phyloP scores from a whole-genome alignment of 1,140 invertebrate genomes.

The Hestina assimilis region DNA sequence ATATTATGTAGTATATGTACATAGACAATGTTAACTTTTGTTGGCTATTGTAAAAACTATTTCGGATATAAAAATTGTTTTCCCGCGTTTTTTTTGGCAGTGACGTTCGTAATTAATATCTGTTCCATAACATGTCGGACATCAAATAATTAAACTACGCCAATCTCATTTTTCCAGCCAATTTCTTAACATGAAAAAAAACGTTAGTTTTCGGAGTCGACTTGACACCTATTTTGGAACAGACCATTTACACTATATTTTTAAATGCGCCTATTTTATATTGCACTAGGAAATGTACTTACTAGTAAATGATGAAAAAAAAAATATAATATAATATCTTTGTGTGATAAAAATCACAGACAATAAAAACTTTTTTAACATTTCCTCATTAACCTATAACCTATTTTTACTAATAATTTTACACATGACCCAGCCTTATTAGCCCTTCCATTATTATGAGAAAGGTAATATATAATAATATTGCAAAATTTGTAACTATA shows the following conservation, averaged over 20 bases:
- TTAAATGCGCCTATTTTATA: constrained; percentile 6
- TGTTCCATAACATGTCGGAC: too few species aligned
- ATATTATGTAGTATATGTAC: not conserved
- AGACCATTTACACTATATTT: too few species aligned
- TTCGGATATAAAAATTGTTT: constrained; percentile 1
- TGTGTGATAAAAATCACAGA: constrained; percentile 14
- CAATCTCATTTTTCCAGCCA: too few species aligned
- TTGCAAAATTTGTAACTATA: constrained; percentile 17
- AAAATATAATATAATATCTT: not conserved
- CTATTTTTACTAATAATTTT: constrained; percentile 32
- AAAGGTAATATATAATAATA: constrained; percentile 21
- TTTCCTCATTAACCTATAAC: not conserved
- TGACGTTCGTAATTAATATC: constrained; percentile 2
- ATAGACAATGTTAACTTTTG: constrained; percentile 1
- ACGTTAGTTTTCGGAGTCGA: not conserved
- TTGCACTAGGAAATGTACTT: constrained; percentile 11
- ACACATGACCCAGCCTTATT: constrained; percentile 63
- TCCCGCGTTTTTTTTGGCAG: constrained; percentile 1
- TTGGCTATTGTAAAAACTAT: constrained; percentile 1
- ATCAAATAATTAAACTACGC: too few species aligned
- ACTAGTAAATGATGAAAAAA: not conserved
- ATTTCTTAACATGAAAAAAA: not conserved
- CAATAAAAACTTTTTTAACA: constrained; percentile 5
- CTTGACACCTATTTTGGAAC: too few species aligned
- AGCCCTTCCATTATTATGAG: constrained; percentile 9